A percentile compares a stretch with the other conserved stretches of the same genome.
Conservation (phyloP, 2,113 vertebrate species). For the Cyanoramphus novaezelandiae region DNA sequence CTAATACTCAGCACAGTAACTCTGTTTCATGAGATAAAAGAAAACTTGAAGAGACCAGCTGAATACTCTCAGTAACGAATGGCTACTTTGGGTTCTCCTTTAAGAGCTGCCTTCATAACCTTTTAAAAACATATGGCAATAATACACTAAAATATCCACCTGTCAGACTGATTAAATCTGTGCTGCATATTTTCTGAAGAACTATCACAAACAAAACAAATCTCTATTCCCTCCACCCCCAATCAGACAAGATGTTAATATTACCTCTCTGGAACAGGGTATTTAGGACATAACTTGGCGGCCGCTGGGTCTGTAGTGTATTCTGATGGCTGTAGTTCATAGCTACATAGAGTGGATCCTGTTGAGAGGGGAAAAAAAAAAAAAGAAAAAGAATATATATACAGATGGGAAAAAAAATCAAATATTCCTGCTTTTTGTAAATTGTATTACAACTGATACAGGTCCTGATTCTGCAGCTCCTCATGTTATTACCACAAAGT, state of each 20-base stretch:
- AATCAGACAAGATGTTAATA: constrained; percentile 42
- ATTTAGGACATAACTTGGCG: constrained; percentile 88
- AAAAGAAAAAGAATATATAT: neutral
- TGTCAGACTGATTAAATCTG: neutral
- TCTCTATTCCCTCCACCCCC: neutral
- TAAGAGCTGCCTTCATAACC: neutral
- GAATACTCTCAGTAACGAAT: neutral
- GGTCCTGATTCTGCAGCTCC: neutral
- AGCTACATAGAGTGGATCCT: constrained; percentile 91
- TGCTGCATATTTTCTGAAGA: neutral
- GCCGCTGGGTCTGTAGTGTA: constrained; percentile 83
- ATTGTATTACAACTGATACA: neutral
- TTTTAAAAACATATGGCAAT: neutral
- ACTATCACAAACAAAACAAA: neutral
- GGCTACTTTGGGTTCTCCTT: neutral
- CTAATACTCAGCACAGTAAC: neutral
- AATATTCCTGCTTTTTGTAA: neutral
- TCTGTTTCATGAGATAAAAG: neutral
- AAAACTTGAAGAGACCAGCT: neutral
- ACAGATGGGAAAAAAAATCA: neutral
- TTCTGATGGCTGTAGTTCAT: constrained; percentile 84
- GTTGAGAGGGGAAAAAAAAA: constrained; percentile 35
- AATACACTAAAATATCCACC: neutral
- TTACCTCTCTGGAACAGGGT: constrained; percentile 94
- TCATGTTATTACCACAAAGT: neutral